phyloP scores from a whole-genome alignment of 2,113 vertebrate species.

The Potamarius usumacintae region DNA sequence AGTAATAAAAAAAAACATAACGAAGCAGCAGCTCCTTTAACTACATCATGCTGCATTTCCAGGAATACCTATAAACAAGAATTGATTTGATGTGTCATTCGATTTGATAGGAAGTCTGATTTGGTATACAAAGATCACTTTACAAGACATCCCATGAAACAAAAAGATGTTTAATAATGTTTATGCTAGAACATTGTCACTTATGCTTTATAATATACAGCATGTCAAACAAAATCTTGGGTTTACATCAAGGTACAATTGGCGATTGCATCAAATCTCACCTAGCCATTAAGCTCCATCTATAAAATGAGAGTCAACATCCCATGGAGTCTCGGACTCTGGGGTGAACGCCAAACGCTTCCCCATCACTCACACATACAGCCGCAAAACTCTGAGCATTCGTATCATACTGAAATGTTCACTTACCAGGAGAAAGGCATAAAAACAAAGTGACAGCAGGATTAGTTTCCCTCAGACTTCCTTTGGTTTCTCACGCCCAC shows the following conservation, averaged over 20 bases:
- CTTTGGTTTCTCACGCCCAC: slow-evolving; percentile 17
- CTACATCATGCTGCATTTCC: slow-evolving; percentile 12
- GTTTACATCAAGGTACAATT: slow-evolving; percentile 2
- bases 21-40: slow-evolving; percentile 5
- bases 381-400: neutral
- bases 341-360: slow-evolving; percentile 11
- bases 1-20: slow-evolving; percentile 2
- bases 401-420: neutral
- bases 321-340: slow-evolving; percentile 11
- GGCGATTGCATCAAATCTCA: slow-evolving; percentile 30
- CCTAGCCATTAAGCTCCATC: slow-evolving; percentile 22
- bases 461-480: slow-evolving; percentile 34
- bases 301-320: neutral
- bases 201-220: neutral
- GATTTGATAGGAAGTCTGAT: neutral
- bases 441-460: neutral
- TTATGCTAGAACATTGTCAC: neutral
- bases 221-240: neutral
- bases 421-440: slow-evolving; percentile 28
- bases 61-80: slow-evolving; percentile 17
- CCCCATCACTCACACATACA: slow-evolving; percentile 11
- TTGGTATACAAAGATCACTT: neutral
- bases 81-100: neutral
- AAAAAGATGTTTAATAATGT: neutral
- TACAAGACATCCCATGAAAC: neutral